Evolutionary conservation across 1,140 invertebrate species (phyloP), one percentile per base, ranked within the genome.

Genomic region (Glossosoma conforme): DNA sequence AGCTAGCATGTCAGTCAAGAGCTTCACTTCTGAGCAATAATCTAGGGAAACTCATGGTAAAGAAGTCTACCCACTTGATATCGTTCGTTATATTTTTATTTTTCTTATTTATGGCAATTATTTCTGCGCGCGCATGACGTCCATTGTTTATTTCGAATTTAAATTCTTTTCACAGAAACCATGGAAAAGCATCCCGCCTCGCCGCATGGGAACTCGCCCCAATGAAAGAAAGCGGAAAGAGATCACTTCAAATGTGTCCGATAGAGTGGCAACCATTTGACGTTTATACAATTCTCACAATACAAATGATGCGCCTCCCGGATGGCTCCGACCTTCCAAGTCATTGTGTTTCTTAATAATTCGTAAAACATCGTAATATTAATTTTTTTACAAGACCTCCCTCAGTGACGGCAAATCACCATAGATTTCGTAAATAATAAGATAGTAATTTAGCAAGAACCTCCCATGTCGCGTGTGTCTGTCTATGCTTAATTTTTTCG

Each of bases 121-220:
- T 58, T 51, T 58, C 42, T 58, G 56, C 56, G 51, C 50, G 56
- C 41, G 50, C 51, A 54, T 58, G 56, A 58, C 47, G 56, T 58
- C 56, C 19, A 58, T 58, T 53, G 50, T 50, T n/a, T n/a, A 17
- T 44, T 37, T 10, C 24, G 36, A 37, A 56, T 51, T 46, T 14
- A 43, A 46, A 37, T 38, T 46, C 21, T 36, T 45, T 45, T 35
- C 30, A 47, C n/a, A n/a, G n/a, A n/a, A 14, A 25, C 24, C 10
- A 19, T 40, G 17, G 11, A 52, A 49, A 49, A 50, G 45, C 28
- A 19, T 13, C 21, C 20, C 30, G 40, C 41, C 44, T 38, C 56
- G 6, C 56, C 46, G 32, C n/a, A n/a, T 53, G 51, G 56, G 56
- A 49, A 44, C 49, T 50, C 48, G n/a, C n/a, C 24, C 22, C 17